These are phyloP conservation scores for Bos taurus DNA, from an alignment of 2,113 vertebrate genomes.

Conservation along the genomic window ARS-UCD2.0 NC_037351.1:43324001-43324500, in stretches of 20 bases:
- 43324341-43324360: background rate
- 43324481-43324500: background rate
- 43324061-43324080: background rate
- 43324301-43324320: background rate
- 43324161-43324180: background rate
- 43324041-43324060: constrained; percentile 12
- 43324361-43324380: background rate
- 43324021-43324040: background rate
- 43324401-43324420: background rate
- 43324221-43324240: background rate
- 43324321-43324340: background rate
- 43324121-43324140: background rate
- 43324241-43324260: background rate
- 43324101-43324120: background rate
- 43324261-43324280: background rate
- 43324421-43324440: background rate
- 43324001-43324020: constrained; percentile 9
- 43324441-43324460: background rate
- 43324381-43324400: background rate
- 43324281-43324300: background rate
- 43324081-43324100: background rate
- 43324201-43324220: background rate
- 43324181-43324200: background rate
- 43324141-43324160: background rate
- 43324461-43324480: background rate